Percentiles rank a stretch among this genome's conserved stretches.
Evolutionary conservation across 2,797 vertebrate species (phyloP).

Genomic region (Martes flavigula): DNA sequence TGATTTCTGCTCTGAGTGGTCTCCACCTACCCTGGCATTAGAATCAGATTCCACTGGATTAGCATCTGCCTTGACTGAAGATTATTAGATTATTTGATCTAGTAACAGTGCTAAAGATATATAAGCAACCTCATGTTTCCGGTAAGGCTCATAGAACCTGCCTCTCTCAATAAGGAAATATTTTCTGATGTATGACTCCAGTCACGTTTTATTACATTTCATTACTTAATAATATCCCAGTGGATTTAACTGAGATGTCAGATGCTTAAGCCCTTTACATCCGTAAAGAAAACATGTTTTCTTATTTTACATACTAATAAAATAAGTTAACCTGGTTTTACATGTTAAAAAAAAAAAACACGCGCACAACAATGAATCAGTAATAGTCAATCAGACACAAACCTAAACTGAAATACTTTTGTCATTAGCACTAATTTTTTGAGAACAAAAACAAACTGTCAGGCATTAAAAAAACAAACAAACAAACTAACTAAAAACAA

Average conservation of each 20-base stretch:
- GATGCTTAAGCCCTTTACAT: constrained; percentile 76
- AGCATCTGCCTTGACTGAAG: background rate
- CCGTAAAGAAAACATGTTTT: constrained; percentile 56
- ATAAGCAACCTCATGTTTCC: background rate
- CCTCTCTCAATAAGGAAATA: constrained; percentile 22
- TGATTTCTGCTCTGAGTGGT: background rate
- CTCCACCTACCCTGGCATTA: background rate
- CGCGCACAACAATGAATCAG: constrained; percentile 55
- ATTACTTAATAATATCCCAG: constrained; percentile 33
- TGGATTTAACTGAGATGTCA: constrained; percentile 14
- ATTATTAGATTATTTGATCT: background rate
- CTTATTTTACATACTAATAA: constrained; percentile 71
- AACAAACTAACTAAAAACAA: background rate
- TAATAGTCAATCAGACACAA: constrained; percentile 71
- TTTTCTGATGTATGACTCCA: constrained; percentile 30
- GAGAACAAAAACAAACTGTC: constrained; percentile 74
- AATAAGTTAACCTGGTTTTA: constrained; percentile 77
- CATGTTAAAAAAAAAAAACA: constrained; percentile 75
- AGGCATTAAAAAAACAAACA: constrained; percentile 4
- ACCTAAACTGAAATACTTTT: constrained; percentile 59
- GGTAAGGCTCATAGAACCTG: background rate
- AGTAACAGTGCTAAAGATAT: background rate
- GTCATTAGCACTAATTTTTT: constrained; percentile 70
- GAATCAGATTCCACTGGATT: background rate
- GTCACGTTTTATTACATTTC: constrained; percentile 2